A percentile compares a stretch with the other conserved stretches of the same genome.
Conservation (phyloP, 2,113 vertebrate genomes). For the Ginglymostoma cirratum region DNA sequence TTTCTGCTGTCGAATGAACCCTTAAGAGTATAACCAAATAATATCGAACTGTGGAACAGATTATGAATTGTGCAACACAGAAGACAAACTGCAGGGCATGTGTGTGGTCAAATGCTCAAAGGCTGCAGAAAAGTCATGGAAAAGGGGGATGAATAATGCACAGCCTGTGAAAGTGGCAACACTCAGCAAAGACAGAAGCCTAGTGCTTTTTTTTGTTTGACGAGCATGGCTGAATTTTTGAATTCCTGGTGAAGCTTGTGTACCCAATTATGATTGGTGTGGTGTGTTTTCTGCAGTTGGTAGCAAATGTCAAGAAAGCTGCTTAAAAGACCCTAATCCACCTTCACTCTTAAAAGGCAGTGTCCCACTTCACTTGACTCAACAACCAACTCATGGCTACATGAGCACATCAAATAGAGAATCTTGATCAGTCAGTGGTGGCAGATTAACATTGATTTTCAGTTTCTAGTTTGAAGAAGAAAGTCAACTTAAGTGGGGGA, state of each 20-base stretch:
- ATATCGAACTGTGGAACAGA: too few relatives aligned
- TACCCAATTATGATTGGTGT: neutral
- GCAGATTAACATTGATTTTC: neutral
- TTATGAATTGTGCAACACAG: neutral
- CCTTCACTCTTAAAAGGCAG: neutral
- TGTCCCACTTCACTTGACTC: neutral
- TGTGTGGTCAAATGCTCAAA: neutral
- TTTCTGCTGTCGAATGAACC: neutral
- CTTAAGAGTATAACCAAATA: neutral
- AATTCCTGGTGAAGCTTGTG: neutral
- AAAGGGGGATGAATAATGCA: neutral
- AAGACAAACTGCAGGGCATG: neutral
- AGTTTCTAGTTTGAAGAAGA: neutral
- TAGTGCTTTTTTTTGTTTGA: neutral
- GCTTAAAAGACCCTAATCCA: neutral
- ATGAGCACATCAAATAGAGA: neutral
- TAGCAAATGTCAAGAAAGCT: neutral
- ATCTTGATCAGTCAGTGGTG: neutral
- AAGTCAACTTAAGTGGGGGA: neutral
- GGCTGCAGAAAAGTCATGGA: neutral
- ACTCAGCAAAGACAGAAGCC: neutral
- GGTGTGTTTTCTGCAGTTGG: neutral
- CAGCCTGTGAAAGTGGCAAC: neutral
- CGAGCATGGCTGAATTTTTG: neutral
- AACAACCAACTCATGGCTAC: neutral